These are phyloP conservation scores for Zapornia atra DNA, from an alignment of 2,113 vertebrate genomes.

Conservation along the genomic window DNA sequence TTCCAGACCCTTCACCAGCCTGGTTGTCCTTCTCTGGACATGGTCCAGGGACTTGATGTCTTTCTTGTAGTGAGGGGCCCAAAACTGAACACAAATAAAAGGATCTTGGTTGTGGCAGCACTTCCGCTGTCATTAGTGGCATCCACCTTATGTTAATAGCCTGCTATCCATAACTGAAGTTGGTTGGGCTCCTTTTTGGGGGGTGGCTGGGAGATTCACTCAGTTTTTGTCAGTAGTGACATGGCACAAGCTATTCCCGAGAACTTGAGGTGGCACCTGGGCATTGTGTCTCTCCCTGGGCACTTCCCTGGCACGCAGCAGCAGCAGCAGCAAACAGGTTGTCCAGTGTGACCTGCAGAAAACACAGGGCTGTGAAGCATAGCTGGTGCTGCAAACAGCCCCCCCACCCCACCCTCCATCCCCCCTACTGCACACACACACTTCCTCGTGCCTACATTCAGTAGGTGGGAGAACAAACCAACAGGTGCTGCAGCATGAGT, in stretches of 20 bases:
- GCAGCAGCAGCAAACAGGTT: neutral
- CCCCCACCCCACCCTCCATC: too few relatives aligned
- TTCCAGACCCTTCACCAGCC: too few relatives aligned
- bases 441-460: neutral
- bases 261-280: neutral
- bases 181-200: neutral
- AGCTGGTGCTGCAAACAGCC: neutral
- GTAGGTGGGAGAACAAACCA: neutral
- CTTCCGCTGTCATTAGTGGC: neutral
- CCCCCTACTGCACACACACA: too few relatives aligned
- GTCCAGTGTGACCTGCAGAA: neutral
- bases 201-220: neutral
- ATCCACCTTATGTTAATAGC: neutral
- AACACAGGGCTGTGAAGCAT: neutral
- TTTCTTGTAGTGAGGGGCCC: too few relatives aligned
- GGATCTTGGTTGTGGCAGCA: neutral
- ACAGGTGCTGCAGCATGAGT: neutral
- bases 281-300: fast-evolving
- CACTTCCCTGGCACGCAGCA: neutral
- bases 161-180: neutral
- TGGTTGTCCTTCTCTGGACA: too few relatives aligned
- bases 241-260: neutral
- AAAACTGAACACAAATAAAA: neutral
- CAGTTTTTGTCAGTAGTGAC: neutral
- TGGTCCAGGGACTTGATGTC: too few relatives aligned